Percentiles rank a stretch among this genome's conserved stretches.
phyloP scores from a whole-genome alignment of 2,113 vertebrate genomes.

The Lipophrys pholis region DNA sequence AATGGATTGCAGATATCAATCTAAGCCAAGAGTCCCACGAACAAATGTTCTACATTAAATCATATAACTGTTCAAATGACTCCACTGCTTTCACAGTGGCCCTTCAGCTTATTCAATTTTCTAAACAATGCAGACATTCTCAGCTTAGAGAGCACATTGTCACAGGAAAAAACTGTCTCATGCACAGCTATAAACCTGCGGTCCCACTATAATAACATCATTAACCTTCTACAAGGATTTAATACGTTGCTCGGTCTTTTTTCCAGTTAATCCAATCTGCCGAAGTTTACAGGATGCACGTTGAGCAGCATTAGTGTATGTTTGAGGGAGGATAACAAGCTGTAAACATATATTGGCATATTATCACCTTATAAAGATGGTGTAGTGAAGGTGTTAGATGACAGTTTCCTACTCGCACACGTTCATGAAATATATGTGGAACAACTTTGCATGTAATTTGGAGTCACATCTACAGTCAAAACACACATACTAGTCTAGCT shows the following conservation, averaged over 20 bases:
- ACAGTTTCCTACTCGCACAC: not conserved
- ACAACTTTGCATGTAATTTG: not conserved
- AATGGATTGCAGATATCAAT: not conserved
- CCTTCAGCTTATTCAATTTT: not conserved
- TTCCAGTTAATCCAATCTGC: not conserved
- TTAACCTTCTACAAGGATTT: slow-evolving; percentile 46
- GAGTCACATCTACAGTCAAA: not conserved
- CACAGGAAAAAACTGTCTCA: slow-evolving; percentile 2
- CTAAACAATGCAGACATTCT: not conserved
- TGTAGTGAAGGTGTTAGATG: not conserved
- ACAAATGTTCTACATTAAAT: not conserved
- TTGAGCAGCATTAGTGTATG: not conserved
- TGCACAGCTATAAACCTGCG: slow-evolving; percentile 9
- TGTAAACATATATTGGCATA: slow-evolving; percentile 7
- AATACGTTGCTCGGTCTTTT: slow-evolving; percentile 5
- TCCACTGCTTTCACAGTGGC: not conserved
- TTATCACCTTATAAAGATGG: slow-evolving; percentile 56
- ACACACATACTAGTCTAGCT: not conserved
- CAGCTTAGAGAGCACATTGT: not conserved
- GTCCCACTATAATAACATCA: slow-evolving; percentile 10
- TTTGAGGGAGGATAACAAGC: slow-evolving; percentile 1
- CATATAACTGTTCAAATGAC: not conserved
- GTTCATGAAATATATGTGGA: not conserved
- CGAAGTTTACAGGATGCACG: not conserved
- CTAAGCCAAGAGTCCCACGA: not conserved